phyloP scores from a whole-genome alignment of 2,888 invertebrate genomes.

The Oscheius myriophilus region DNA sequence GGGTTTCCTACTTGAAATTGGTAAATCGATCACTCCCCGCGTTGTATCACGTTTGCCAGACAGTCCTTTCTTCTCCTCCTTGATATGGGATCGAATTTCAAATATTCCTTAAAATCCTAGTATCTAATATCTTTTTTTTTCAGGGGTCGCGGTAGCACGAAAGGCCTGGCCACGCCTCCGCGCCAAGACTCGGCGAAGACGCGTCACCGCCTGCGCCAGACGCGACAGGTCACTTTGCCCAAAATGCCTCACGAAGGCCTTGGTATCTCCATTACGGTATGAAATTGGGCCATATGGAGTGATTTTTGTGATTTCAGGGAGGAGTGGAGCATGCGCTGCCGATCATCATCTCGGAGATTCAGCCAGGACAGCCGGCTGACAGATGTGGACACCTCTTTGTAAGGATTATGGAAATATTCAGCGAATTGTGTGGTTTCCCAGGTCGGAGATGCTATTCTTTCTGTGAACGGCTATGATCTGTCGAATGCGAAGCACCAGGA shows the following conservation, averaged over 20 bases:
- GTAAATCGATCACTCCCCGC: no score
- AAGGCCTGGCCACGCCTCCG: slow-evolving; percentile 50
- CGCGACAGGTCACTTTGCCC: slow-evolving; percentile 77
- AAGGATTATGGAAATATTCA: not conserved
- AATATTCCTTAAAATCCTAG: not conserved
- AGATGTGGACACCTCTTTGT: slow-evolving; percentile 74
- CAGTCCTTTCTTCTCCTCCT: no score
- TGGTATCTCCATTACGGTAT: slow-evolving; percentile 85
- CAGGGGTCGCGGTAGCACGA: slow-evolving; percentile 57
- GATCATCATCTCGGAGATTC: slow-evolving; percentile 84
- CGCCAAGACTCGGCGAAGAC: slow-evolving; percentile 40
- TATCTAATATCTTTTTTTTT: slow-evolving; percentile 30
- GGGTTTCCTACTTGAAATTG: no score
- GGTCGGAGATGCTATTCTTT: slow-evolving; percentile 86
- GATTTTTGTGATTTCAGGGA: slow-evolving; percentile 77
- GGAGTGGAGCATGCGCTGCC: slow-evolving; percentile 85
- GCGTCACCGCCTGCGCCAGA: slow-evolving; percentile 65
- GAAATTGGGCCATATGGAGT: not conserved
- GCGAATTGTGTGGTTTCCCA: slow-evolving; percentile 57
- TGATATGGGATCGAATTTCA: no score
- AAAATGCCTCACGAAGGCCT: slow-evolving; percentile 83
- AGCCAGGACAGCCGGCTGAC: slow-evolving; percentile 82
- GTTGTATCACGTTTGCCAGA: no score
- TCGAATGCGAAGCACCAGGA: slow-evolving; percentile 83
- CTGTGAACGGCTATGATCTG: slow-evolving; percentile 83